These are phyloP conservation scores for Lanius collurio DNA, from an alignment of 2,113 vertebrate species.

Conservation along the genomic window DNA sequence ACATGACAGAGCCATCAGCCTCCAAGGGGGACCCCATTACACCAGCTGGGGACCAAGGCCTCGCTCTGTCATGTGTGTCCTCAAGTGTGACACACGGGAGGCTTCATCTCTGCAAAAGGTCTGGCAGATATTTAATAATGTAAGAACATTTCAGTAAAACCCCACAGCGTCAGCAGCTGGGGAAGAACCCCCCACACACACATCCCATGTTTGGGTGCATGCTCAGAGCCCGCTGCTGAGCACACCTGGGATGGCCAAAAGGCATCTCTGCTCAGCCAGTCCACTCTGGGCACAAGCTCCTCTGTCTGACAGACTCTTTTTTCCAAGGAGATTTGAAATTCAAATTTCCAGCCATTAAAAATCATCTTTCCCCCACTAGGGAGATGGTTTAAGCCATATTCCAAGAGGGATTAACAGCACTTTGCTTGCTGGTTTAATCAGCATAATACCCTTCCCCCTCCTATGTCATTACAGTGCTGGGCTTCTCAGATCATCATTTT, in stretches of 20 bases:
- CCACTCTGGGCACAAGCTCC: not conserved
- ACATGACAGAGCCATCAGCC: not conserved
- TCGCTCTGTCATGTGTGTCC: not conserved
- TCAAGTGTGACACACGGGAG: not conserved
- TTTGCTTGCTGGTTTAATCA: slow-evolving; percentile 22
- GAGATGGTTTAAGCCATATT: slow-evolving; percentile 5
- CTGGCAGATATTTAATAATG: not conserved
- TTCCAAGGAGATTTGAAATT: not conserved
- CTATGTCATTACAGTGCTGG: not conserved
- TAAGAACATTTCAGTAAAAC: not conserved
- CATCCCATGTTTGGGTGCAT: accelerated
- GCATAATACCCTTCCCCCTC: not conserved
- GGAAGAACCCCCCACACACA: not conserved
- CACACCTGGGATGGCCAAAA: not conserved
- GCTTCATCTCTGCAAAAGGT: not conserved
- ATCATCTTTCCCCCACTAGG: not conserved
- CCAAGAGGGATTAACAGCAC: not conserved
- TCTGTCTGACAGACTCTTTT: not conserved
- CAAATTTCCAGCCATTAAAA: slow-evolving; percentile 6
- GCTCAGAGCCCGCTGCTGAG: not conserved
- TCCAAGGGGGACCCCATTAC: not conserved
- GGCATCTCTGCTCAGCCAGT: not conserved
- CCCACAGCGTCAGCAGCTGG: not conserved
- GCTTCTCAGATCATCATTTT: not conserved
- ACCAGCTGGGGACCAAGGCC: not conserved